phyloP scores from a whole-genome alignment of 2,113 vertebrate species.

The Shinisaurus crocodilurus region DNA sequence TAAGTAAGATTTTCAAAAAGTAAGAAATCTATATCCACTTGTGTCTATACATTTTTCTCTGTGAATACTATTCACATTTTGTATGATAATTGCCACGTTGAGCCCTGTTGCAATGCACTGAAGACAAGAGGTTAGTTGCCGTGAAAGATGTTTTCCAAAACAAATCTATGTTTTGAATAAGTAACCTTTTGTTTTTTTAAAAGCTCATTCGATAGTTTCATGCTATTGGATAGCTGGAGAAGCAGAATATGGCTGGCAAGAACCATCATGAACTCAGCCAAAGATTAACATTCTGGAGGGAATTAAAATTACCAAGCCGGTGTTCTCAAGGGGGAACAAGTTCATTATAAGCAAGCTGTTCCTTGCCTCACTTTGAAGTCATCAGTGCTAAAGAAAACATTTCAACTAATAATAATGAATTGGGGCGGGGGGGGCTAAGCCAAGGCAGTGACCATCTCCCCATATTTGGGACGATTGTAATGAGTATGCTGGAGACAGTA shows the following conservation, averaged over 20 bases:
- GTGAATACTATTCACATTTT: constrained; percentile 13
- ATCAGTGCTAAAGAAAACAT: constrained; percentile 2
- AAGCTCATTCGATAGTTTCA: background rate
- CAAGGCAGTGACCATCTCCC: background rate
- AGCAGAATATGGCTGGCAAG: constrained; percentile 2
- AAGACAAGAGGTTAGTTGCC: background rate
- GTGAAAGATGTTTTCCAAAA: constrained; percentile 22
- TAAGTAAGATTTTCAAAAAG: background rate
- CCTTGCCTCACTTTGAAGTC: rapidly evolving
- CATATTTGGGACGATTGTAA: background rate
- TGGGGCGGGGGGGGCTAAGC: too few relatives aligned
- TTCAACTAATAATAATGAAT: background rate
- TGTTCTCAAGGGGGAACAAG: background rate
- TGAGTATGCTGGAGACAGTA: background rate
- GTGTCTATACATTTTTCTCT: background rate
- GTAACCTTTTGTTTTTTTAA: background rate
- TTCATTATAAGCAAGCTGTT: background rate
- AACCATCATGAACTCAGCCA: background rate
- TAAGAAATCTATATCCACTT: background rate
- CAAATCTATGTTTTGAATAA: constrained; percentile 2
- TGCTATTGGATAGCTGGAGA: constrained; percentile 14
- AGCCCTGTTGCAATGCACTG: background rate
- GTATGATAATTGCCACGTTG: background rate
- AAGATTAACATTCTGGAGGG: constrained; percentile 33
- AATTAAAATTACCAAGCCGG: background rate